Conservation (phyloP, 1,140 invertebrate genomes). For the Copidosoma floridanum region DNA sequence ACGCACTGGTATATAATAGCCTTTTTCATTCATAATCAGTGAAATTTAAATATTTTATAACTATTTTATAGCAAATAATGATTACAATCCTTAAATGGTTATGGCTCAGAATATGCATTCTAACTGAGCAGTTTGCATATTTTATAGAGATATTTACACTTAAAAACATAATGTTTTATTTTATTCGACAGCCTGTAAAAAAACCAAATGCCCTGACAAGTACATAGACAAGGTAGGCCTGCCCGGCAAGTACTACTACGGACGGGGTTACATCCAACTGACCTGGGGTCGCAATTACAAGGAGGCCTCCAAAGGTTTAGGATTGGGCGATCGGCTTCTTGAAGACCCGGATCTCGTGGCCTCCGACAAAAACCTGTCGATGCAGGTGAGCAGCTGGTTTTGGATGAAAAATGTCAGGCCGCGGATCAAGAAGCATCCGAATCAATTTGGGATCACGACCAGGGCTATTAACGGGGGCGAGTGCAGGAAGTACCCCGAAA, state of each 20-base stretch:
- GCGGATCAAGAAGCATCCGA: not conserved
- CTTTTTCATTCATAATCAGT: too few species aligned
- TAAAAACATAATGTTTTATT: too few species aligned
- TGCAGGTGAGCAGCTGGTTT: not conserved
- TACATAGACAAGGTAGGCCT: not conserved
- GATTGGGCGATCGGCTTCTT: not conserved
- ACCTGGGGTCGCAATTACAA: constrained; percentile 3
- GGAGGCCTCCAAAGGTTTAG: not conserved
- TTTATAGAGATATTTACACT: too few species aligned
- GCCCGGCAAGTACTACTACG: not conserved
- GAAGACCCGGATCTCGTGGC: not conserved
- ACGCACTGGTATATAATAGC: too few species aligned
- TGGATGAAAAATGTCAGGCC: too few species aligned
- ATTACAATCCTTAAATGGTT: too few species aligned
- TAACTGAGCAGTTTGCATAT: too few species aligned
- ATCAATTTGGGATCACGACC: not conserved
- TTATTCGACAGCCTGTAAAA: too few species aligned
- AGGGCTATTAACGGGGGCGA: not conserved
- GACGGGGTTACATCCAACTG: constrained; percentile 3
- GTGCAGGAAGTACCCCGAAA: not conserved
- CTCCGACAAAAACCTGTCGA: not conserved
- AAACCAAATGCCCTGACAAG: not conserved
- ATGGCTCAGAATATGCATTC: too few species aligned
- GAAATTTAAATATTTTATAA: too few species aligned
- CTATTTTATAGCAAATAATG: too few species aligned